A percentile compares a stretch with the other conserved stretches of the same genome.
These are phyloP conservation scores for Enteromius argenteus DNA, from an alignment of 2,797 vertebrate genomes.

Conservation along the genomic window DNA sequence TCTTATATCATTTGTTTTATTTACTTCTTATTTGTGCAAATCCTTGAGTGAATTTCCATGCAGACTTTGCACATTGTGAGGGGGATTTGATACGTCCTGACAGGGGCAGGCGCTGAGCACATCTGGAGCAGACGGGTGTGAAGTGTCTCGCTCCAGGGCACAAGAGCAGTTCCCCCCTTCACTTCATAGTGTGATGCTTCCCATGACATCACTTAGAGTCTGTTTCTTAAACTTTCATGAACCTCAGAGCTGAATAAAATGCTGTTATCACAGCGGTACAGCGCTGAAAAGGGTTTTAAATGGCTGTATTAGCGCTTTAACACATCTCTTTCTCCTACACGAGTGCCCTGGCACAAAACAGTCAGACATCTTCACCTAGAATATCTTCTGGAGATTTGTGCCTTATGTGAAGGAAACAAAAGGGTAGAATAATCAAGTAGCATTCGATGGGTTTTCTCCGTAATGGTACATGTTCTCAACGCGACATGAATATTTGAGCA, in stretches of 20 bases:
- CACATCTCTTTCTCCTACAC: not conserved
- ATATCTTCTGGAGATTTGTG: slow-evolving; percentile 16
- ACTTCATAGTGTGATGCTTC: slow-evolving; percentile 16
- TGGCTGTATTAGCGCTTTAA: not conserved
- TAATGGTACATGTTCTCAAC: slow-evolving; percentile 57
- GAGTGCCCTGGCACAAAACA: not conserved
- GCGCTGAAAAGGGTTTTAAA: not conserved
- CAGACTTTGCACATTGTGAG: not conserved
- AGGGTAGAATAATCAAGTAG: slow-evolving; percentile 50
- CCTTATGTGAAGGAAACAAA: slow-evolving; percentile 54
- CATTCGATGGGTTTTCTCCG: slow-evolving; percentile 54
- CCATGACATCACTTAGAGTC: slow-evolving; percentile 27
- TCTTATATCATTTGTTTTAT: not conserved
- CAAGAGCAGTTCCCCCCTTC: slow-evolving; percentile 1
- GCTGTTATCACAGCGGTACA: not conserved
- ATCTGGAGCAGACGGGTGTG: slow-evolving; percentile 26
- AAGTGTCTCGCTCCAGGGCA: slow-evolving; percentile 36
- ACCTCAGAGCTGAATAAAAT: slow-evolving; percentile 7
- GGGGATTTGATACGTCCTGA: slow-evolving; percentile 21
- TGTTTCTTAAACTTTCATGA: slow-evolving; percentile 32
- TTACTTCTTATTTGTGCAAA: not conserved
- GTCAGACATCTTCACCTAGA: slow-evolving; percentile 31
- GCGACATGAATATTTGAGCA: slow-evolving; percentile 64
- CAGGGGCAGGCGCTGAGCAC: slow-evolving; percentile 10
- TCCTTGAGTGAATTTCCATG: slow-evolving; percentile 10